Base-by-base conservation (phyloP, 2,113 vertebrate species). In the Pluvianellus socialis region DNA sequence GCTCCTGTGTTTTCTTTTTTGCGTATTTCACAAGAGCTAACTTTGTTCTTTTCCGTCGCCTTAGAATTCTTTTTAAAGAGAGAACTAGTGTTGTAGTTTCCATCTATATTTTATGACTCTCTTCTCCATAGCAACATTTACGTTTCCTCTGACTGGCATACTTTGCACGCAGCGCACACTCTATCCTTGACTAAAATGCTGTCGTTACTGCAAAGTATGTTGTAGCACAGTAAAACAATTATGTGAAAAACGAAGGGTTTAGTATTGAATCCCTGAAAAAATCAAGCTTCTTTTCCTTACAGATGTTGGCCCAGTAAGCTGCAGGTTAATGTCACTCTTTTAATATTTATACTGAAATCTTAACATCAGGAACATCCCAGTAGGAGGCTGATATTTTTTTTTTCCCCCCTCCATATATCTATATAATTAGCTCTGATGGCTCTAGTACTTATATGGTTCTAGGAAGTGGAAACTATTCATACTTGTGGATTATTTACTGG, bases 41-140 rank as follows among this genome's bases (percentile, higher is more conserved):
- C 11, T 73, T 70, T 16, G 47, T 67, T 91, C 22, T 21, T 61
- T 86, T 75, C 40, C 68, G 32, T 86, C 44, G 55, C 40, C 56
- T 94, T 59, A 40, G 49, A 71, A 74, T 63, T 84, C 4, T 76
- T 84, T 79, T 45, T 38, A 66, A 77, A 85, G 24, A 71, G 11
- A 74, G 8, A 72, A 26, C 22, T 47, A 52, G 66, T 71, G 79
- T 26, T 45, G 61, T 56, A 62, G 17, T 65, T 95, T 84, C 73
- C 12, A 52, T 85, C n/a, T 90, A 9, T 94, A 28, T 90, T 96
- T 93, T 89, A 87, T 67, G 23, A 58, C 23, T 73, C 49, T 50
- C 7, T 90, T 96, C 56, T 80, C 79, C 79, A 94, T 90, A 90
- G 82, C 82, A 95, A 86, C 68, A 63, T 75, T 84, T 79, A 65